Conservation (phyloP, 2,888 invertebrate species). For the Choristoneura rosaceana region DNA sequence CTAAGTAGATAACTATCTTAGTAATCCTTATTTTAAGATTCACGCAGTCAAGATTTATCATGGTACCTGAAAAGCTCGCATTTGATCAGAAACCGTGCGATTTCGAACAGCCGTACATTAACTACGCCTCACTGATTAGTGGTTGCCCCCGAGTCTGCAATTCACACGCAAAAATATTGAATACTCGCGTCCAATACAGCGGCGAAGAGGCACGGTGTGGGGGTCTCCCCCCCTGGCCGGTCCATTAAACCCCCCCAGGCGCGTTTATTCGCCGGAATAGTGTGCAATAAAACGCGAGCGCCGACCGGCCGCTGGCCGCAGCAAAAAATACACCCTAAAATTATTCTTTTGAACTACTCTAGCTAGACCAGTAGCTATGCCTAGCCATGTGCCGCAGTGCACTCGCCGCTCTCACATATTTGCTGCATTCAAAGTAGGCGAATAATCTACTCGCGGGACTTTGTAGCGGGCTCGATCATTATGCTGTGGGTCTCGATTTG, state of each 20-base stretch:
- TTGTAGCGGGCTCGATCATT: conserved; percentile 26
- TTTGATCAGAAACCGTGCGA: conserved; percentile 48
- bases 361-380: conserved; percentile 45
- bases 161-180: conserved; percentile 77
- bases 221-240: conserved; percentile 54
- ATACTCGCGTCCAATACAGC: conserved; percentile 74
- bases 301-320: conserved; percentile 71
- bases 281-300: conserved; percentile 81
- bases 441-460: conserved; percentile 27
- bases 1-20: too few species aligned
- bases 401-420: conserved; percentile 30
- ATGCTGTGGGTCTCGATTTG: conserved; percentile 7
- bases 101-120: conserved; percentile 55
- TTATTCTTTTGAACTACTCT: conserved; percentile 69
- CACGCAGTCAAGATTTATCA: background rate
- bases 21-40: background rate
- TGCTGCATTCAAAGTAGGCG: conserved; percentile 24
- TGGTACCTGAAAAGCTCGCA: background rate
- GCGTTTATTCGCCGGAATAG: conserved; percentile 82
- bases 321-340: conserved; percentile 79
- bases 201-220: conserved; percentile 52
- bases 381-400: conserved; percentile 16
- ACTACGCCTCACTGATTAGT: conserved; percentile 68
- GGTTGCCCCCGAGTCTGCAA: conserved; percentile 62
- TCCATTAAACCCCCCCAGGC: conserved; percentile 73